phyloP scores from a whole-genome alignment of 2,888 invertebrate genomes.

The Zelleria hepariella region DNA sequence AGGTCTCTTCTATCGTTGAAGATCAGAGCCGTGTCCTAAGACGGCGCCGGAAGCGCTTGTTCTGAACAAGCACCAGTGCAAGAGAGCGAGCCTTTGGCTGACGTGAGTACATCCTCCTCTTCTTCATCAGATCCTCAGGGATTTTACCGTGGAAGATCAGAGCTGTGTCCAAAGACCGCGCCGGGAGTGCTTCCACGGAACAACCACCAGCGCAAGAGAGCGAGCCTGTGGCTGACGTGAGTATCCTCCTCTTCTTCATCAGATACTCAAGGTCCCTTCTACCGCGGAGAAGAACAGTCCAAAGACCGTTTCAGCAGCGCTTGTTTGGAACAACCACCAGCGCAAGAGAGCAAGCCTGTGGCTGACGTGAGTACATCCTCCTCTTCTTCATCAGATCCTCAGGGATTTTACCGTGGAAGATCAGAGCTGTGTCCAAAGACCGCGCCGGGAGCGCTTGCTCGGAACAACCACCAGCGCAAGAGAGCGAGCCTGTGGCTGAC shows the following conservation, averaged over 20 bases:
- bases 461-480: too few relatives aligned
- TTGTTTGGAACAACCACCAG: constrained; percentile 7
- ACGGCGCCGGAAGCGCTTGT: constrained; percentile 28
- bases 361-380: too few relatives aligned
- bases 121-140: too few relatives aligned
- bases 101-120: constrained; percentile 13
- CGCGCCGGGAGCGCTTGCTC: too few relatives aligned
- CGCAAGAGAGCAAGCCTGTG: not conserved
- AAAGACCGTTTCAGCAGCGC: constrained; percentile 51
- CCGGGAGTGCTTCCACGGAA: constrained; percentile 10
- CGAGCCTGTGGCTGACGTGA: not conserved
- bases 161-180: constrained; percentile 74
- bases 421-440: constrained; percentile 78
- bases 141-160: constrained; percentile 91
- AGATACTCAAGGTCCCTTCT: constrained; percentile 77
- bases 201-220: not conserved
- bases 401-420: constrained; percentile 92
- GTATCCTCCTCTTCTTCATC: not conserved
- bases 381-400: too few relatives aligned
- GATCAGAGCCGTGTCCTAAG: constrained; percentile 78
- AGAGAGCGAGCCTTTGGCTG: not conserved
- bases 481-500: too few relatives aligned
- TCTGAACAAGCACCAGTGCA: constrained; percentile 4
- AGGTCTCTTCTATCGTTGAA: constrained; percentile 93
- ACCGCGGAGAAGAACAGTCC: constrained; percentile 86